Evolutionary conservation across 2,113 vertebrate species (phyloP).

Genomic region (Lepisosteus oculatus): DNA sequence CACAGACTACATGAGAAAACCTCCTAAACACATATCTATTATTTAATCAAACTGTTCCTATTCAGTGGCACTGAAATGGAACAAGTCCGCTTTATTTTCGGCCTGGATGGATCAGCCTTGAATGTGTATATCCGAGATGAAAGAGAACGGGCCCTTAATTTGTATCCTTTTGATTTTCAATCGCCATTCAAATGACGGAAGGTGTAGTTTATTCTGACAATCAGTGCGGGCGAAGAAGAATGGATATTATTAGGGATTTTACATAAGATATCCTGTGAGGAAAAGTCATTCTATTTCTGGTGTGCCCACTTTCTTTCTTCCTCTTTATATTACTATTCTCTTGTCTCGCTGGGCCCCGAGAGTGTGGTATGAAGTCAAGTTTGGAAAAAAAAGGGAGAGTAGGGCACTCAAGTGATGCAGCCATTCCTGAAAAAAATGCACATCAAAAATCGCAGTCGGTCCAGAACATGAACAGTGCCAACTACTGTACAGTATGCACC

Average conservation of each 20-base stretch:
- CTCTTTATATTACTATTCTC: slow-evolving; percentile 11
- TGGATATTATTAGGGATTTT: slow-evolving; percentile 61
- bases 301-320: slow-evolving; percentile 21
- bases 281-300: slow-evolving; percentile 37
- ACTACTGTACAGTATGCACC: too few relatives aligned
- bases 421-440: too few relatives aligned
- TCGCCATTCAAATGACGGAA: slow-evolving; percentile 62
- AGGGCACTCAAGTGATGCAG: too few relatives aligned
- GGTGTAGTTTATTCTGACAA: slow-evolving; percentile 65
- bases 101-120: slow-evolving; percentile 65
- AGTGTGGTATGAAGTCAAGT: not conserved
- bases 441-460: too few relatives aligned
- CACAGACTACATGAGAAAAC: slow-evolving; percentile 80
- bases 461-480: too few relatives aligned
- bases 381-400: too few relatives aligned
- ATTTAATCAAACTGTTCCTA: slow-evolving; percentile 96
- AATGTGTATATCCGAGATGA: slow-evolving; percentile 53
- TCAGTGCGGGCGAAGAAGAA: slow-evolving; percentile 48
- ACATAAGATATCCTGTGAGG: slow-evolving; percentile 32
- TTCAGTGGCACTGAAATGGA: slow-evolving; percentile 76
- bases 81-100: slow-evolving; percentile 80
- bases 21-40: slow-evolving; percentile 95
- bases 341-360: not conserved
- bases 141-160: slow-evolving; percentile 57
- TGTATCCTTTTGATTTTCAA: slow-evolving; percentile 64